These are phyloP conservation scores for Agonopterix heracliana DNA, from an alignment of 2,888 invertebrate species.

Conservation along the genomic window DNA sequence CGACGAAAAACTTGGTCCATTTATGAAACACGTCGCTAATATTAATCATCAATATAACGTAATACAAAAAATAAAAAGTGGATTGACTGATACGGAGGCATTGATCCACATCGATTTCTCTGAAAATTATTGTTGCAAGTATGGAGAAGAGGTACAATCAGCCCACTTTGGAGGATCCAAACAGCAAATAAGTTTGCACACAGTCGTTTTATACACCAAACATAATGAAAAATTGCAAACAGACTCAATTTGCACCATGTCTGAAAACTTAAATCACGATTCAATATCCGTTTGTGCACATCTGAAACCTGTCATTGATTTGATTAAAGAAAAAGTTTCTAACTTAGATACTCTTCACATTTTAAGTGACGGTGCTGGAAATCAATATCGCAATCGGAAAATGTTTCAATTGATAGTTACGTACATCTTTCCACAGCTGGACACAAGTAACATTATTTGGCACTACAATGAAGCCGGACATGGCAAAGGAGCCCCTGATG, in stretches of 20 bases:
- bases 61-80: conserved; percentile 12
- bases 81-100: conserved; percentile 10
- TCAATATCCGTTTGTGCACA: background rate
- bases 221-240: background rate
- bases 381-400: background rate
- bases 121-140: conserved; percentile 16
- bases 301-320: no score
- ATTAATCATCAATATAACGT: conserved; percentile 13
- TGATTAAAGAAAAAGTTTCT: background rate
- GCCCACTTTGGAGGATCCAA: conserved; percentile 15
- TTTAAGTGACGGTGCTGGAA: background rate
- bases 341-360: background rate
- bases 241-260: background rate
- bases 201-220: background rate
- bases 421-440: background rate
- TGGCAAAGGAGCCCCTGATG: conserved; percentile 17
- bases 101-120: conserved; percentile 14
- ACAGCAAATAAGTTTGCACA: background rate
- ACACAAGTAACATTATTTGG: conserved; percentile 12
- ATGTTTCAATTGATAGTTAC: background rate
- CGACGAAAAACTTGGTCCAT: conserved; percentile 6
- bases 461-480: conserved; percentile 28
- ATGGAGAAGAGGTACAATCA: conserved; percentile 13
- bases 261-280: background rate
- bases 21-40: conserved; percentile 11